Evolutionary conservation across 30 jellyfish, hydroid and myxozoan genomes (phyloP), one percentile per base, ranked within the genome.

Genomic region (Hydractinia echinata): DNA sequence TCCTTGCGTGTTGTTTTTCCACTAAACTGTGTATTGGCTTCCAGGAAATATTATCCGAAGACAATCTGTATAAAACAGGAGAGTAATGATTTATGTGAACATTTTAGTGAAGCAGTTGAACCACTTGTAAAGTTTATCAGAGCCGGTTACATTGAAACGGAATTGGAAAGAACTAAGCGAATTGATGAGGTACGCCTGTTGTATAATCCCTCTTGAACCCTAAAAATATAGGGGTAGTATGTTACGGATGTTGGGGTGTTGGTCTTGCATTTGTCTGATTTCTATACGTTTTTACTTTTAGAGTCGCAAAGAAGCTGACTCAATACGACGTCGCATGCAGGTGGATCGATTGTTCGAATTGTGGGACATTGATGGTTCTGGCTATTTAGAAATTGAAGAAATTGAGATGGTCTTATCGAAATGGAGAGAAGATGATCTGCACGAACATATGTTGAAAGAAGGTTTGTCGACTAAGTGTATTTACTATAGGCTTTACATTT

Each of bases 301-400:
- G 98, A 90, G 94, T 16, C 89, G 95, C 4, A 51, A 76, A 53
- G 90, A 87, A 72, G 95, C 96, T 39, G 87, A 89, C 4, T 83
- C 89, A 8, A 89, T 93, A 4, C 88, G 85, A 68, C 96, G 96
- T 39, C 95, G 95, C n/a, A 56, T 73, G 54, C 89, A 51, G 61
- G 61, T 86, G 20, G 96, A 92, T 67, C 96, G 86, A 79, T 64
- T 92, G 77, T 92, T 92, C 79, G 96, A 92, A 18, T 76, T 92
- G 4, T 92, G 98, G 98, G 98, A 92, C 20, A 82, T 83, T 15
- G 98, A 92, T 71, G 96, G 93, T 15, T 92, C 98, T 13, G 98
- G 98, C 5, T 92, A 73, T 61, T 74, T 92, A 76, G 98, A 92
- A 77, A 5, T 84, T 55, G 76, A 64, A 15, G 98, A 92, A 82